Base-by-base conservation (phyloP, 1,140 invertebrate genomes). In the Camponotus vicinus region DNA sequence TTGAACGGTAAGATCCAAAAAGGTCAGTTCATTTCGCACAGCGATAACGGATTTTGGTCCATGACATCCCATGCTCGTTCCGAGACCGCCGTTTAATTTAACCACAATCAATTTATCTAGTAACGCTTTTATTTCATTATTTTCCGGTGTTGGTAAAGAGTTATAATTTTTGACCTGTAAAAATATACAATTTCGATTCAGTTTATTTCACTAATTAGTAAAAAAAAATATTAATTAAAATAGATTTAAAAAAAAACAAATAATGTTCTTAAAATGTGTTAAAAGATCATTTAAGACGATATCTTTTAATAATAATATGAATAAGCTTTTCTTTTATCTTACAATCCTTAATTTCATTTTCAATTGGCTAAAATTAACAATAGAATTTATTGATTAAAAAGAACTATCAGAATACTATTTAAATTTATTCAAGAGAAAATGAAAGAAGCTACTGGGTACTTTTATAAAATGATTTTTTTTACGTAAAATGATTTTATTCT, bases 1-100 rank as follows among this genome's bases (percentile, higher is more conserved):
- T 94, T 99, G 99, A 45, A 99, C 99, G 32, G 98, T 99, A 45
- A 99, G 95, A 96, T 99, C 99, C 70, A 99, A 96, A 94, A 99
- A 99, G 0, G 99, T 99, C 8, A 99, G 96, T 86, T 99, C 98
- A 93, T 99, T 99, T 78, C 99, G 96, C n/a, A 99, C 99, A 87
- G 98, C 97, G 87, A 99, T 99, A 5, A 99, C 97, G 80, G 98
- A 99, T 96, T 99, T 99, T 5, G 99, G 99, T n/a, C 99, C 99
- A 92, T 98, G 98, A 93, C 99, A 99, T 4, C 99, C 99, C 99
- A 99, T 99, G 5, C 98, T 99, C 0, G 99, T 99, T 63, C 99
- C 99, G 13, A 99, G 96, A 93, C 99, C 99, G 95, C 99, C 99
- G 95, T 99, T 99, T 2, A 99, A 96, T 95, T 99, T 99, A 21